Conservation (phyloP, 2,113 vertebrate species). For the Plectropomus leopardus region DNA sequence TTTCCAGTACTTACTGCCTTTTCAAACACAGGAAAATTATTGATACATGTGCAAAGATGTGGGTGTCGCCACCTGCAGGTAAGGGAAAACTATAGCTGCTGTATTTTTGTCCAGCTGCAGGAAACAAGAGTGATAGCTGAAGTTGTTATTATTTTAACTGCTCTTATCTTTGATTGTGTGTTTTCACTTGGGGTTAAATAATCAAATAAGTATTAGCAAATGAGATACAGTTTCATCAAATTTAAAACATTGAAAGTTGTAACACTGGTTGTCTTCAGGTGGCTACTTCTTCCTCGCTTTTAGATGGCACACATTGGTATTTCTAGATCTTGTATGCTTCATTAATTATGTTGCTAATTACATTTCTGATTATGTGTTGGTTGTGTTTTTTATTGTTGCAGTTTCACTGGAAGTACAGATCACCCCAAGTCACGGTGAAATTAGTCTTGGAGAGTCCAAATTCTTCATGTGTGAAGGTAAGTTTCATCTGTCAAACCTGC, state of each 20-base stretch:
- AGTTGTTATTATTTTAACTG: background rate
- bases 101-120: background rate
- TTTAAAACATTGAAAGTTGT: background rate
- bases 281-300: conserved; percentile 1
- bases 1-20: background rate
- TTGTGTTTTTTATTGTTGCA: conserved; percentile 73
- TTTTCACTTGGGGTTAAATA: background rate
- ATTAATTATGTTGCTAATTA: background rate
- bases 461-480: conserved; percentile 98
- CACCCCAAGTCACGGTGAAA: conserved; percentile 93
- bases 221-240: background rate
- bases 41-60: background rate
- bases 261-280: background rate
- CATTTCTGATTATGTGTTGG: conserved; percentile 26
- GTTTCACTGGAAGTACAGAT: conserved; percentile 96
- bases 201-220: background rate
- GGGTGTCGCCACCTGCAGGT: background rate
- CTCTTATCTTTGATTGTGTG: background rate
- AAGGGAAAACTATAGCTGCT: background rate
- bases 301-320: background rate
- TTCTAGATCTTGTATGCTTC: background rate
- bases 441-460: conserved; percentile 97
- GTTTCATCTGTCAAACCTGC: conserved; percentile 4
- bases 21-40: background rate
- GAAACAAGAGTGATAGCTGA: background rate